Base-by-base conservation (phyloP, 2,888 invertebrate species). In the Ophion ventricosus region DNA sequence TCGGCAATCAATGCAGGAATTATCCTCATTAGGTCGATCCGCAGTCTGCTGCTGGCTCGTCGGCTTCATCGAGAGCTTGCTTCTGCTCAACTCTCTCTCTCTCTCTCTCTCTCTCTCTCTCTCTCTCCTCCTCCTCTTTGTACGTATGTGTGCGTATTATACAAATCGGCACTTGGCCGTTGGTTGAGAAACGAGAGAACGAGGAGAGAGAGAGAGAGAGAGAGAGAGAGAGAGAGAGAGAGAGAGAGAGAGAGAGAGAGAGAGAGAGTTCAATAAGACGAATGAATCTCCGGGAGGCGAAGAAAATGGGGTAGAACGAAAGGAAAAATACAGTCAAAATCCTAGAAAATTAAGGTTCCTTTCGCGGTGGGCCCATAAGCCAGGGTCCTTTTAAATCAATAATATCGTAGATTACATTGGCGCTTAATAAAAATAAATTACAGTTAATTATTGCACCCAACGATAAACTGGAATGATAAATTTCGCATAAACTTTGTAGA, bases 1-100 rank as follows among this genome's bases (percentile, higher is more conserved):
- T 87, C 85, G 89, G 90, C 92, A 91, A 92, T 92, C 92, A 90
- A 92, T 92, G 92, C 92, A 92, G 92, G 92, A 92, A 92, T 92
- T 92, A 92, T 91, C 91, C 92, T 92, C 92, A 92, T 92, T 92
- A 92, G 91, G 90, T 91, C 90, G 90, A 92, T 91, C 88, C 88
- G 88, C 88, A 87, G 83, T 86, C 86, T 80, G 85, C 76, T 75
- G 72, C 82, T 83, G 73, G 56, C 83, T 80, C 83, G 80, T 86
- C 84, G 80, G 87, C 78, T 88, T 88, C 88, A 85, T 73, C 84
- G 85, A 63, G 80, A 77, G 72, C 72, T 73, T 49, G 82, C 86
- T 82, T 82, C 74, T 85, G 87, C 86, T 84, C 57, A 84, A 56
- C 73, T 76, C 64, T 43, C 74, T 57, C 76, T 78, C 61, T 49